phyloP scores from a whole-genome alignment of 2,113 vertebrate genomes.

The Brevimyrus niger region DNA sequence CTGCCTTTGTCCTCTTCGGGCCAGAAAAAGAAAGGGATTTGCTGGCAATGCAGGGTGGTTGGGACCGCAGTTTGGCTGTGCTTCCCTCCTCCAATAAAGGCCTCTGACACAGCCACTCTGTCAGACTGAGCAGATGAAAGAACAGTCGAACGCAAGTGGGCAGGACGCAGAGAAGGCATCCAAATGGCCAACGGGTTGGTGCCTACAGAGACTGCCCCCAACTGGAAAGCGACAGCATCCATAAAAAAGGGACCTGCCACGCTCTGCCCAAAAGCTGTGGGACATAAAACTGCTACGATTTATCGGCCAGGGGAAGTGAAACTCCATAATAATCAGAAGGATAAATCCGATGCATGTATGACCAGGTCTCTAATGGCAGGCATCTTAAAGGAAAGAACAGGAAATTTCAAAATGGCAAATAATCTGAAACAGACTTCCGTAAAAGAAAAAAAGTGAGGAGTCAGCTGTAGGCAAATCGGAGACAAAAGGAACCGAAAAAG shows the following conservation, averaged over 20 bases:
- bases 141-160: neutral
- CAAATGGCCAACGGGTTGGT: neutral
- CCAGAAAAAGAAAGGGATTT: neutral
- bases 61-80: neutral
- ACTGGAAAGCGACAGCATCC: neutral
- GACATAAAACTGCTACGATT: neutral
- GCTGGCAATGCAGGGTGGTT: neutral
- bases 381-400: neutral
- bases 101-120: neutral
- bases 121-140: neutral
- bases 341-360: neutral
- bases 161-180: neutral
- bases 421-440: neutral
- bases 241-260: neutral
- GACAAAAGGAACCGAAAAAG: neutral
- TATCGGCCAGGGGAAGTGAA: neutral
- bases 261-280: neutral
- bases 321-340: neutral
- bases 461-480: neutral
- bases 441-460: neutral
- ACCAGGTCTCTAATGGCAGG: neutral
- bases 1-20: neutral
- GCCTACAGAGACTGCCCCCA: neutral
- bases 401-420: neutral
- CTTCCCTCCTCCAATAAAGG: slow-evolving; percentile 3